Conservation (phyloP, 2,113 vertebrate genomes). For the Columbina picui region DNA sequence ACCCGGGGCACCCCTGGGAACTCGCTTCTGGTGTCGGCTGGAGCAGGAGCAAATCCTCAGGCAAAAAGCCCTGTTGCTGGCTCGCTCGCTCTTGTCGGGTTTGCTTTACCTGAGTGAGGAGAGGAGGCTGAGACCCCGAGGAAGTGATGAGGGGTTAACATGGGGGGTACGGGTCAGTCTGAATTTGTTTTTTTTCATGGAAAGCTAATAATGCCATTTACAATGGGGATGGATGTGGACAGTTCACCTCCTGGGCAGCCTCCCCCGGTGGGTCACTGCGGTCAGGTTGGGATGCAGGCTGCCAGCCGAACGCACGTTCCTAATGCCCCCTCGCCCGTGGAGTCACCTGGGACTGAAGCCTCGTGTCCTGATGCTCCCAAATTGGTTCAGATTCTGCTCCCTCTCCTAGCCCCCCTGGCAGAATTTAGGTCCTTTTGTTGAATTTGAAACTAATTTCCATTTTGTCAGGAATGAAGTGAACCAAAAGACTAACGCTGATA, state of each 20-base stretch:
- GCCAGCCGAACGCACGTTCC: neutral
- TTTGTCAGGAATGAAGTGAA: constrained; percentile 6
- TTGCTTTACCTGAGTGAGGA: constrained; percentile 65
- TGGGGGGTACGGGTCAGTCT: neutral
- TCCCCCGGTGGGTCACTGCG: constrained; percentile 10
- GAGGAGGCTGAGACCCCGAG: constrained; percentile 50
- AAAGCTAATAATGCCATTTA: constrained; percentile 45
- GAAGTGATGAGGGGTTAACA: neutral
- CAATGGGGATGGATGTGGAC: constrained; percentile 31
- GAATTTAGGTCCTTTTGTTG: neutral
- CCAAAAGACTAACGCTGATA: neutral
- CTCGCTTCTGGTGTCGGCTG: fast-evolving
- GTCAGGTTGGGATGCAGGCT: neutral
- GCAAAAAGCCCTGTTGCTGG: fast-evolving
- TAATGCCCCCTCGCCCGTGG: neutral
- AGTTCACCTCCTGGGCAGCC: constrained; percentile 24
- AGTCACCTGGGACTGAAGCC: constrained; percentile 14
- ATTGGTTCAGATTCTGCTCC: neutral
- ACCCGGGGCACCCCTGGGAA: neutral
- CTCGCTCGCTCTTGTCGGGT: neutral
- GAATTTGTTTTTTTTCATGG: constrained; percentile 13
- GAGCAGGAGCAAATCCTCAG: neutral
- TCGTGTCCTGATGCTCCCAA: neutral
- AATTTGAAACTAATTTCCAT: constrained; percentile 23
- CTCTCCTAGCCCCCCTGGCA: constrained; percentile 49